These are phyloP conservation scores for Anaspis maculata DNA, from an alignment of 2,888 invertebrate species.

Conservation along the genomic window DNA sequence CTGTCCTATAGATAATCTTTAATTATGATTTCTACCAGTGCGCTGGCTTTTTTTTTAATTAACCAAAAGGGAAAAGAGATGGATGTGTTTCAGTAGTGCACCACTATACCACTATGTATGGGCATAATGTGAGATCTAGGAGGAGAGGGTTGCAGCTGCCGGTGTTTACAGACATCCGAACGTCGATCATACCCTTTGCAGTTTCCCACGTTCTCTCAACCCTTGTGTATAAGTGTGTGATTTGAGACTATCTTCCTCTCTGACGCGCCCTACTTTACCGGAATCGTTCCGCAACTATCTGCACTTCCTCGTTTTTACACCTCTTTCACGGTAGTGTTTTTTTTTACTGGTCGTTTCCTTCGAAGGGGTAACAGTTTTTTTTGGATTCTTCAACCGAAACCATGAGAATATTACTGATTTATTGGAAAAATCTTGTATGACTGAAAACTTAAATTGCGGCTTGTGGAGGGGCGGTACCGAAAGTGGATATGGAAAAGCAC, in stretches of 20 bases:
- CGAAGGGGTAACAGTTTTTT: conserved; percentile 1
- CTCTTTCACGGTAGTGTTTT: not conserved
- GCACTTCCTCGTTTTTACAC: conserved; percentile 32
- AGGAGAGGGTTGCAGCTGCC: conserved; percentile 25
- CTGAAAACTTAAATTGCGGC: too few relatives aligned
- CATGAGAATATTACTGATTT: too few relatives aligned
- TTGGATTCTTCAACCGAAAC: conserved; percentile 3
- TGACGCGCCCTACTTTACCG: conserved; percentile 36
- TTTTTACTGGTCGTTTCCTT: conserved; percentile 1
- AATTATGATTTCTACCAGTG: too few relatives aligned
- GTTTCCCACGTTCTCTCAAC: conserved; percentile 39
- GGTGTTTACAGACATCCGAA: conserved; percentile 24
- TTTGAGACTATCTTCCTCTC: conserved; percentile 22
- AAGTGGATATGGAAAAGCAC: too few relatives aligned
- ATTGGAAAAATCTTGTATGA: too few relatives aligned
- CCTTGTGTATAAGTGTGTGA: conserved; percentile 33
- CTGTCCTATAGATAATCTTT: too few relatives aligned
- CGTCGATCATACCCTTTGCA: conserved; percentile 32
- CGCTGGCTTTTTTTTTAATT: too few relatives aligned
- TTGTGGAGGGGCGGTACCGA: too few relatives aligned
- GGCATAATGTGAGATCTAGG: too few relatives aligned
- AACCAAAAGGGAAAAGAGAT: too few relatives aligned
- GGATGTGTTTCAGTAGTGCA: too few relatives aligned
- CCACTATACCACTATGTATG: too few relatives aligned
- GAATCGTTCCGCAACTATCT: conserved; percentile 39